Base-by-base conservation (phyloP, 1,140 invertebrate species). In the Eriosoma lanigerum region DNA sequence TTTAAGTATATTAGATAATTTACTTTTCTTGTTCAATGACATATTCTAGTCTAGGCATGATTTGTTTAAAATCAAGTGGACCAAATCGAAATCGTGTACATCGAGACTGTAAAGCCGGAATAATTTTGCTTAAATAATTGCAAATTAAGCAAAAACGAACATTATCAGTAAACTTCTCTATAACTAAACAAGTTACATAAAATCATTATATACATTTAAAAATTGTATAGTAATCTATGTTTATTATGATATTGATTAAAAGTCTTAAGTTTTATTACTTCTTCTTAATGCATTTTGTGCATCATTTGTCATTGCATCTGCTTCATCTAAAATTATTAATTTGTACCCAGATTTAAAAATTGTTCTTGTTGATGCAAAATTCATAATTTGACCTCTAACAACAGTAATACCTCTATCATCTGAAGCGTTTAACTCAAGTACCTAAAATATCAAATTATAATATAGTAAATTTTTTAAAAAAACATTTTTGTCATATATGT, bases 291-390 rank as follows among this genome's bases (percentile, higher is more conserved):
- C 97, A 91, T 98, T 99, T 87, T 99, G 98, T 5, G 98, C 98
- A 91, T 99, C 97, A 85, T 96, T 95, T 4, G 98, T 99, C 98
- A 99, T 99, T 3, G 98, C 96, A 90, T 99, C 98, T 13, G 98
- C 98, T 90, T 99, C 98, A 90, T 99, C 98, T 15, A 99, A 87
- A 83, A 99, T 99, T 60, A 99, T 95, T 17, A 99, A 88, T 86
- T 99, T 99, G 82, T 95, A 97, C 5, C 94, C 93, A 76, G 92
- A 91, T 87, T 92, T 96, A 85, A 98, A 98, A 84, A 99, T 95
- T 12, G 96, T 97, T 85, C 94, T 91, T n/a, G 96, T 98, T 82
- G 95, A 96, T 1, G 98, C 97, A 91, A 99, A 99, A 86, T 92
- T 98, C n/a, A 99, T 87, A 83, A 99, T 97, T 86, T 96, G 93